Base-by-base conservation (phyloP, 2,113 vertebrate species). In the Brachypodius melanocephalos region DNA sequence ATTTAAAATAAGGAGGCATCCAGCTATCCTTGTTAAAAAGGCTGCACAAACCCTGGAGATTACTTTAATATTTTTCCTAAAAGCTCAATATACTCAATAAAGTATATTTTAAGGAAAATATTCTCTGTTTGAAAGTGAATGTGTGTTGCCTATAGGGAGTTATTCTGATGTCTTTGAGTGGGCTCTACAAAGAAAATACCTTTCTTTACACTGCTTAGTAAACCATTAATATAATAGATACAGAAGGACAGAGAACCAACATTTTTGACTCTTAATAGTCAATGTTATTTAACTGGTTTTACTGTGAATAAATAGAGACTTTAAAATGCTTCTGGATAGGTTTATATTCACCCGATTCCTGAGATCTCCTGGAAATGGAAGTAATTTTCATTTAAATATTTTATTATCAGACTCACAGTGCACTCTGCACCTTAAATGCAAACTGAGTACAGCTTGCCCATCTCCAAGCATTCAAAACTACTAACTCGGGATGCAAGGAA, bases 361-460 rank as follows among this genome's bases (percentile, higher is more conserved):
- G 66, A 80, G 54, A 42, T 59, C 32, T 88, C 42, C 66, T 86
- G 62, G 34, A 88, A 88, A 73, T 36, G 12, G 46, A 86, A 69
- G 42, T 28, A 75, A 90, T 77, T 93, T 88, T 94, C 19, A 42
- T 91, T 68, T 88, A 80, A 94, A 95, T 92, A 67, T 85, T 89
- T 78, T 91, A 94, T 71, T 38, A 43, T 87, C 66, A 85, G 57
- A 62, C 46, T 78, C 21, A 63, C 9, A 49, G 29, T 90, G 71
- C 71, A 83, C 11, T 85, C 51, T 48, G 5, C 43, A 46, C 74
- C 38, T 86, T 65, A 91, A 93, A 78, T 52, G 52, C 38, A 87
- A 78, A 59, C 61, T 51, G 43, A 51, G 57, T 66, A 80, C 42
- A 54, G 24, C 55, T 69, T 86, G 32, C 16, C 14, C 4, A 26